Evolutionary conservation across 1,140 invertebrate species (phyloP), one percentile per base, ranked within the genome.

Genomic region (Battus philenor): DNA sequence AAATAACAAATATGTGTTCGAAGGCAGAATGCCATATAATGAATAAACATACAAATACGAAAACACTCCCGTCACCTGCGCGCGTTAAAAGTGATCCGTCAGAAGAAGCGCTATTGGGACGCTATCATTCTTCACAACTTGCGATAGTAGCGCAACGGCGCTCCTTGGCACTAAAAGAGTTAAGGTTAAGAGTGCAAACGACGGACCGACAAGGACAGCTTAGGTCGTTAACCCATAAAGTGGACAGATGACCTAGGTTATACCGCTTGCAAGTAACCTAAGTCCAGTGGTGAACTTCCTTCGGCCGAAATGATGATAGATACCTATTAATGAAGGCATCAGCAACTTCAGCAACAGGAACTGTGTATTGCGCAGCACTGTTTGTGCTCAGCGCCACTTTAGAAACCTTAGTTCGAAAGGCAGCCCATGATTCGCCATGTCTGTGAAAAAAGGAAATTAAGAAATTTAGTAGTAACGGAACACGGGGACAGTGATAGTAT

Each of bases 401-500:
- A 49, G 95, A 94, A 2, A 95, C 93, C 77, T 93, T 92, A 31
- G 89, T 90, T 8, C 94, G 87, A 51, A 95, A 94, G 10, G 90
- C 88, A 57, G 93, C 90, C 94, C 94, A 96, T 36, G 91, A 90
- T 59, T 93, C 91, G 10, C 94, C 94, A 60, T 95, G 94, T 1
- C 94, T 95, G 80, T 0, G 51, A 43, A 29, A 27, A 5, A 27
- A 30, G 1, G 45, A 34, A 34, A 22, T 7, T 36, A 26, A 17
- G 11, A 22, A n/a, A n/a, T n/a, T n/a, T n/a, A n/a, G n/a, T n/a
- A n/a, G n/a, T n/a, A n/a, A n/a, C n/a, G n/a, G n/a, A n/a, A n/a
- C n/a, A n/a, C n/a, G n/a, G n/a, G n/a, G n/a, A n/a, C n/a, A n/a
- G n/a, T n/a, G n/a, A n/a, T n/a, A n/a, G n/a, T n/a, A n/a, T n/a